Evolutionary conservation across 1,140 invertebrate species (phyloP), one percentile per base, ranked within the genome.

Genomic region (Branchinecta lynchi): DNA sequence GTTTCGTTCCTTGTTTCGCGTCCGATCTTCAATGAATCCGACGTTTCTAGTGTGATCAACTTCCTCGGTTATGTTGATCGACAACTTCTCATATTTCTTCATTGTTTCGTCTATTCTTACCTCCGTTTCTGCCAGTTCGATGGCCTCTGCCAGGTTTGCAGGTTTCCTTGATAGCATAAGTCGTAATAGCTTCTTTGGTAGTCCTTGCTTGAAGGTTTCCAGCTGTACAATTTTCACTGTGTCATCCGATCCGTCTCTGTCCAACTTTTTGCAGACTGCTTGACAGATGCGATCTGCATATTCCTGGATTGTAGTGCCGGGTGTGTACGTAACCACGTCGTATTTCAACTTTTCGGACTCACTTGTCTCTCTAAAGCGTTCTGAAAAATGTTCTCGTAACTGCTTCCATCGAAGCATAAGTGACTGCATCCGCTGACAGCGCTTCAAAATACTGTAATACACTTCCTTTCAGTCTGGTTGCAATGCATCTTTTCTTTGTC

Each of bases 391-490:
- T 9, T 51, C n/a, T n/a, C 9, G n/a, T 51, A 51, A 51, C 9
- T 9, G 46, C n/a, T 9, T 51, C 46, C 46, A 51, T 51, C n/a
- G n/a, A n/a, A n/a, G n/a, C n/a, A n/a, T 51, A 9, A 51, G 9
- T 51, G 9, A n/a, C 46, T 51, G 9, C 46, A 9, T 9, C n/a
- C 9, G 9, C 46, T 51, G n/a, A 9, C n/a, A 51, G 9, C n/a
- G 46, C 9, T 51, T 51, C 46, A n/a, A 51, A 51, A n/a, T n/a
- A 51, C n/a, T 51, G 46, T n/a, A 51, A 51, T n/a, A n/a, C 46
- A 51, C 46, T 51, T 51, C 46, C 46, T 51, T n/a, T 51, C n/a
- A 51, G 9, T 51, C n/a, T 9, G 46, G 46, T n/a, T 51, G 46
- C 9, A 9, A 51, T 9, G n/a, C 46, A 51, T 51, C n/a, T 51